Conservation (phyloP, 2,888 invertebrate genomes). For the Hyppa rectilinea region DNA sequence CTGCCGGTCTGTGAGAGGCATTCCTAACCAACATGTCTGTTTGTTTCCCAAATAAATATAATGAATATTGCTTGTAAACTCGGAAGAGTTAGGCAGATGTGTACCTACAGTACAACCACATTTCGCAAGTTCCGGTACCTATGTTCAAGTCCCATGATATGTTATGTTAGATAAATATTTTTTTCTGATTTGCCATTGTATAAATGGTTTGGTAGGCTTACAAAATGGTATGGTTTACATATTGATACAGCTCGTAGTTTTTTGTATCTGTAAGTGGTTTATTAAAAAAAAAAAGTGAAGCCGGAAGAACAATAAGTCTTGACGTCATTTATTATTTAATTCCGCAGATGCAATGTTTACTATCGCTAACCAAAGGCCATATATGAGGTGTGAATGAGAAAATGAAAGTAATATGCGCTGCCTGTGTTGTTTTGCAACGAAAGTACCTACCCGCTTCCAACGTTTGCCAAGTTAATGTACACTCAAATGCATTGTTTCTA, state of each 20-base stretch:
- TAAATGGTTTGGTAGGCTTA: not conserved
- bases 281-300: constrained; percentile 23
- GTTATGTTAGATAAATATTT: too few relatives aligned
- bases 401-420: constrained; percentile 55
- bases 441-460: constrained; percentile 29
- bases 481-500: constrained; percentile 27
- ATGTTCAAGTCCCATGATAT: too few relatives aligned
- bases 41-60: constrained; percentile 5
- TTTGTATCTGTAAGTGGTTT: not conserved
- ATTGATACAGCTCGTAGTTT: not conserved
- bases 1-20: constrained; percentile 1
- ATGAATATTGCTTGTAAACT: not conserved
- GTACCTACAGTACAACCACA: not conserved
- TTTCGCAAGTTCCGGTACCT: too few relatives aligned
- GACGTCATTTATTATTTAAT: constrained; percentile 50
- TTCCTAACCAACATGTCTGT: not conserved
- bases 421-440: constrained; percentile 41
- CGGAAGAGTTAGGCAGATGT: not conserved
- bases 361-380: constrained; percentile 60
- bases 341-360: constrained; percentile 55
- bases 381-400: constrained; percentile 43
- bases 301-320: constrained; percentile 37
- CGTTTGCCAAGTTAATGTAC: constrained; percentile 30
- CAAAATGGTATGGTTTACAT: not conserved
- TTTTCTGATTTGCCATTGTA: not conserved